Evolutionary conservation across 2,888 invertebrate genomes (phyloP), one percentile per base, ranked within the genome.

Genomic region (Lithophane socia): DNA sequence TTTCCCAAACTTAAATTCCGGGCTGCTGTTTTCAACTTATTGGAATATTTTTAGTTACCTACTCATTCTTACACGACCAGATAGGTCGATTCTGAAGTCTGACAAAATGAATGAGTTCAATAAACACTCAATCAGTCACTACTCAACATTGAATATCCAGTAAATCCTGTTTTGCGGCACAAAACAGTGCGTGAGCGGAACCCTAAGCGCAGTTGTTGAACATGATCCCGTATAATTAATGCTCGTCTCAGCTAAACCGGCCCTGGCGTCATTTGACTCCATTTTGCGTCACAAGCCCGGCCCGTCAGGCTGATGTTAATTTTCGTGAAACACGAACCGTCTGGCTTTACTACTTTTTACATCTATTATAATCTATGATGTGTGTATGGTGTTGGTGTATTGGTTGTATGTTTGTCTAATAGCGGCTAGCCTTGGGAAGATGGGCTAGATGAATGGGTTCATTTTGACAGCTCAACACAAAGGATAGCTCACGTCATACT

Each of bases 261-360:
- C 91, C 89, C 87, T 84, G 89, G 84, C 87, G 92, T 90, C 88
- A 92, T 88, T 84, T 88, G 92, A 92, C 91, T 89, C 92, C 91
- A 78, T 83, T 86, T 86, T 88, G 90, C 91, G 90, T 92, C 92
- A 91, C 89, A 90, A 83, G 88, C 86, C 88, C 87, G 85, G 84
- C 88, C 89, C 88, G 90, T 88, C 91, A 90, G 89, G 84, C 90
- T 92, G 93, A 93, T 93, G 95, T 93, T 94, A 92, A 93, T 94
- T 95, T 95, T 94, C 92, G 93, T 92, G 95, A 89, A 95, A 96
- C 91, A 85, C 81, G 94, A 95, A 88, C 89, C 92, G 93, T 94
- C 94, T 94, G 94, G 90, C 75, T 86, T 82, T 89, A 90, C 83
- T 84, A 79, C 73, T 90, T 89, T 89, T 89, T 90, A 84, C 75